phyloP scores from a whole-genome alignment of 1,140 invertebrate genomes.

The Himalopsyche phryganea region DNA sequence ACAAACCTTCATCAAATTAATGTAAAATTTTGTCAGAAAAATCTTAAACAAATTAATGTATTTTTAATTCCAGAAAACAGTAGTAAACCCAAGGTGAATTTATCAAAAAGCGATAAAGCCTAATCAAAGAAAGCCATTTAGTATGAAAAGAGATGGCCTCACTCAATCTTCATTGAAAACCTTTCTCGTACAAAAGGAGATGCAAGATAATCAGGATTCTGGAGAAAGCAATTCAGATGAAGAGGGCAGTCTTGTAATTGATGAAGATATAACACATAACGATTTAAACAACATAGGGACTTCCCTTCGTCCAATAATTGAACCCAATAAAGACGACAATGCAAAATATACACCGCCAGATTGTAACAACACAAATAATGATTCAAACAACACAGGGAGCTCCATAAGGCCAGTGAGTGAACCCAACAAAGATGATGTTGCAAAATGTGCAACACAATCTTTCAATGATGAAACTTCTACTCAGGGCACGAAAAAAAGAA shows the following conservation, averaged over 20 bases:
- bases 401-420: conserved; percentile 4
- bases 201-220: conserved; percentile 9
- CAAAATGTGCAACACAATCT: conserved; percentile 1
- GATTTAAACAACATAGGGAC: too few species aligned
- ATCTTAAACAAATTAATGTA: conserved; percentile 11
- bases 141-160: conserved; percentile 26
- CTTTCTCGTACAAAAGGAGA: conserved; percentile 21
- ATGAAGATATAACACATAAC: conserved; percentile 21
- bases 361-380: not conserved
- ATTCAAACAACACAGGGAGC: not conserved
- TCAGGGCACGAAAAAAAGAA: conserved; percentile 41
- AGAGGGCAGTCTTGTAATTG: conserved; percentile 21
- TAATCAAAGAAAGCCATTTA: conserved; percentile 24
- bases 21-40: too few species aligned
- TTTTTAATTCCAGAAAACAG: conserved; percentile 4
- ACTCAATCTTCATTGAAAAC: conserved; percentile 23
- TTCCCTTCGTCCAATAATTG: too few species aligned
- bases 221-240: conserved; percentile 20
- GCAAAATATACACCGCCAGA: not conserved
- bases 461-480: not conserved
- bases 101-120: conserved; percentile 29
- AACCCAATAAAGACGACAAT: conserved; percentile 1
- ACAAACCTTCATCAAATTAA: too few species aligned
- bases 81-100: conserved; percentile 6
- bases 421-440: conserved; percentile 33